A percentile compares a stretch with the other conserved stretches of the same genome.
phyloP scores from a whole-genome alignment of 2,113 vertebrate species.

The Lethenteron camtschaticum region DNA sequence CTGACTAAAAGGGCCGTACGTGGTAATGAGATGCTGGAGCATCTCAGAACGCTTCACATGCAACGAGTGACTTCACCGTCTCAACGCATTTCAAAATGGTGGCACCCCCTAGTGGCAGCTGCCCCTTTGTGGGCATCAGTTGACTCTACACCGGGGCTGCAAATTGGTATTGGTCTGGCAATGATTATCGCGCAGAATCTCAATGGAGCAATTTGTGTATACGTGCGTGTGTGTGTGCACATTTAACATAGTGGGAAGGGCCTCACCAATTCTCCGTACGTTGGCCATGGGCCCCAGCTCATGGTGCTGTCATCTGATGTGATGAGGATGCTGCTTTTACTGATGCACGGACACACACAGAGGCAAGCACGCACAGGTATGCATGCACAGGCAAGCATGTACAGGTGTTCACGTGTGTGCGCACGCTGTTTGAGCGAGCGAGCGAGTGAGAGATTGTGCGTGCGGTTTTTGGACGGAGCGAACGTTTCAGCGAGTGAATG shows the following conservation, averaged over 20 bases:
- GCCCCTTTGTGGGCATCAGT: not conserved
- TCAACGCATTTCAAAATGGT: not conserved
- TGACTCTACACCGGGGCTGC: not conserved
- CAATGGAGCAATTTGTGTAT: not conserved
- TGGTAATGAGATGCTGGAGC: too few species aligned
- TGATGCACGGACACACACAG: conserved; percentile 14
- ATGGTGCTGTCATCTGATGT: conserved; percentile 87
- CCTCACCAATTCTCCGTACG: conserved; percentile 75
- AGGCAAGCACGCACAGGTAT: too few species aligned
- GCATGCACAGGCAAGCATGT: too few species aligned
- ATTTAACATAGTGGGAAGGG: not conserved
- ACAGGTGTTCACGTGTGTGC: too few species aligned
- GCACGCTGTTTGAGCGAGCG: too few species aligned
- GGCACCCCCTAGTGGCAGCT: not conserved
- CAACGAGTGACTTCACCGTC: not conserved
- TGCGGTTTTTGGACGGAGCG: too few species aligned
- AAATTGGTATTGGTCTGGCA: not conserved
- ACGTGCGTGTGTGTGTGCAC: not conserved
- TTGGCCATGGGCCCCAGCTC: conserved; percentile 79
- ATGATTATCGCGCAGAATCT: not conserved
- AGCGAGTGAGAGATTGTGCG: too few species aligned
- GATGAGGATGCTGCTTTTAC: conserved; percentile 78
- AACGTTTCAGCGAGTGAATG: too few species aligned
- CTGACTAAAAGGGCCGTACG: too few species aligned
- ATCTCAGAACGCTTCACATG: not conserved